Base-by-base conservation (phyloP, 2,888 invertebrate species). In the Anoplius nigerrimus region DNA sequence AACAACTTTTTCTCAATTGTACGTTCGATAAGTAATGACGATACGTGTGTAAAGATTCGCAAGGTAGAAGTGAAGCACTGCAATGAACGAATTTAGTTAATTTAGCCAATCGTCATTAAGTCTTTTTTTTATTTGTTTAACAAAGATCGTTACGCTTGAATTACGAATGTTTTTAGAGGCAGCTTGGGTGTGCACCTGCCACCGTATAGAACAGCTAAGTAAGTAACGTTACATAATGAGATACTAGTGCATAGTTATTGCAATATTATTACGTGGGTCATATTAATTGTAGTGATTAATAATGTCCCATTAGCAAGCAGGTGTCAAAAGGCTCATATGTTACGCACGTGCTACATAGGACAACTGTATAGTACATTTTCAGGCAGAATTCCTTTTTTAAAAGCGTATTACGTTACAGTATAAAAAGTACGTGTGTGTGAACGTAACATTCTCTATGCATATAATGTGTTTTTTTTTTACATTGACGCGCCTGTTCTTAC, bases 101-200 rank as follows among this genome's bases (percentile, higher is more conserved):
- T 57, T 45, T 57, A 57, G 57, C 57, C n/a, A 18, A 57, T 43
- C 57, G 57, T 21, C 57, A 21, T 57, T 57, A 57, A 5, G 34
- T 34, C n/a, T n/a, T n/a, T n/a, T n/a, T n/a, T n/a, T n/a, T n/a
- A n/a, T n/a, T n/a, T n/a, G n/a, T 34, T 34, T 13, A 34, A 34
- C 8, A 34, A n/a, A 34, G 34, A 34, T 34, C 34, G 34, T 34
- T 34, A 34, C 34, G 11, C 11, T 34, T 6, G 6, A 11, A 34
- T 34, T 34, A 2, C 34, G 34, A 34, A 11, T 34, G 34, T 34
- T 34, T n/a, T 34, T 11, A 78, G 75, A 82, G 83, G 81, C 81
- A 84, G 85, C 83, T 81, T 87, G 87, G 86, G 86, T 88, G 88
- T 87, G 87, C 88, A 88, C 87, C 88, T 87, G 88, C 87, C 87